phyloP scores from a whole-genome alignment of 2,113 vertebrate genomes.

The Periophthalmus modestus region DNA sequence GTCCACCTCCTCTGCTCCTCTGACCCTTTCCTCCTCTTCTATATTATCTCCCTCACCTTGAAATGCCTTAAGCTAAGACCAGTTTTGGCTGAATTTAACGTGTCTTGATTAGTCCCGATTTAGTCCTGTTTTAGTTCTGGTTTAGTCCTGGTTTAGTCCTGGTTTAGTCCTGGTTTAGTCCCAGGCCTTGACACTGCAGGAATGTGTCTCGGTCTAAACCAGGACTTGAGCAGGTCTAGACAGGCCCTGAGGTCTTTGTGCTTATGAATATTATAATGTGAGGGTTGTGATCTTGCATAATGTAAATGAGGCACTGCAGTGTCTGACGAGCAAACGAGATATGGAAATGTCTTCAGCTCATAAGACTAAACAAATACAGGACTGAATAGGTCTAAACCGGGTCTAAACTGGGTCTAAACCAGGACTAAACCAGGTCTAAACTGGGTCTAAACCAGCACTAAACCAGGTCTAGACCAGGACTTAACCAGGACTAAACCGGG shows the following conservation, averaged over 20 bases:
- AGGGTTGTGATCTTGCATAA: background rate
- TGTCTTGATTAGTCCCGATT: background rate
- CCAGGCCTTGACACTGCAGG: background rate
- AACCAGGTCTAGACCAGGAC: background rate
- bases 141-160: background rate
- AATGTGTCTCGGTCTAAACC: background rate
- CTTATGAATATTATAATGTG: background rate
- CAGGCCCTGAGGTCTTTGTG: background rate
- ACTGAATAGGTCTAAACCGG: background rate
- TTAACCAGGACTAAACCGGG: background rate
- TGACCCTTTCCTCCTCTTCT: too few species aligned
- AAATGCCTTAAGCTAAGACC: too few species aligned
- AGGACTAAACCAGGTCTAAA: background rate
- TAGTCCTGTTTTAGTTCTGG: background rate
- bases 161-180: background rate
- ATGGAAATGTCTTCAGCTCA: background rate
- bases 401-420: background rate
- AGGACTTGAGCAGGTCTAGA: background rate
- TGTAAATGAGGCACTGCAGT: background rate
- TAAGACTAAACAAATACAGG: background rate
- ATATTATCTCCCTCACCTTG: too few species aligned
- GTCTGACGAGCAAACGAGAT: background rate
- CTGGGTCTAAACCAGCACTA: background rate
- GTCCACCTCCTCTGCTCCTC: too few species aligned
- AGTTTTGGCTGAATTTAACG: too few species aligned